Conservation (phyloP, 2,888 invertebrate genomes). For the Coelogynopora nodosa region DNA sequence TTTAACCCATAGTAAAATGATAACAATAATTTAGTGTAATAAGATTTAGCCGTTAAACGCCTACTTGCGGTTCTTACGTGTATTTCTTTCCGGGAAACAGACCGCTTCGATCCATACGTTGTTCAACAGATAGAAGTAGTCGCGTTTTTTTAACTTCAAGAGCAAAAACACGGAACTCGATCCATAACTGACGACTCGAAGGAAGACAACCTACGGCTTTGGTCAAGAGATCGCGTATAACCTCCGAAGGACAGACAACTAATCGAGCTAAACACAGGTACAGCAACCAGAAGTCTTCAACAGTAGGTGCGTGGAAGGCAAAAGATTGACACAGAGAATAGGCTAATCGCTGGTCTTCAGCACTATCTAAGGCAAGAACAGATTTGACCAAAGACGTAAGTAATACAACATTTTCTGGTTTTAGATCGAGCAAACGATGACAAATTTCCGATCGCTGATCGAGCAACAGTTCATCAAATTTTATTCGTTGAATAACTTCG, state of each 20-base stretch:
- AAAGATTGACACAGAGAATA: background rate
- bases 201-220: background rate
- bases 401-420: background rate
- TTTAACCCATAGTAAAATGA: no score
- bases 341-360: background rate
- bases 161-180: background rate
- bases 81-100: background rate
- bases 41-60: no score
- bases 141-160: background rate
- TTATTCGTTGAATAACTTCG: background rate
- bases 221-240: background rate
- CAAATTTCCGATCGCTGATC: background rate
- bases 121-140: background rate
- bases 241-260: background rate
- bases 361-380: background rate
- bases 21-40: no score
- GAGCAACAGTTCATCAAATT: background rate
- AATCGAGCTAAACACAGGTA: background rate
- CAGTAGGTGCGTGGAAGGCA: background rate
- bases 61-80: no score
- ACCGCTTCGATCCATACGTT: background rate
- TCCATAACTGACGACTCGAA: background rate
- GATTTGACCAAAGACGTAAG: background rate
- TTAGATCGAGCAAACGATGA: background rate
- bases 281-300: background rate